These are phyloP conservation scores for Crypturellus tataupa DNA, from an alignment of 2,797 vertebrate genomes.

Conservation along the genomic window DNA sequence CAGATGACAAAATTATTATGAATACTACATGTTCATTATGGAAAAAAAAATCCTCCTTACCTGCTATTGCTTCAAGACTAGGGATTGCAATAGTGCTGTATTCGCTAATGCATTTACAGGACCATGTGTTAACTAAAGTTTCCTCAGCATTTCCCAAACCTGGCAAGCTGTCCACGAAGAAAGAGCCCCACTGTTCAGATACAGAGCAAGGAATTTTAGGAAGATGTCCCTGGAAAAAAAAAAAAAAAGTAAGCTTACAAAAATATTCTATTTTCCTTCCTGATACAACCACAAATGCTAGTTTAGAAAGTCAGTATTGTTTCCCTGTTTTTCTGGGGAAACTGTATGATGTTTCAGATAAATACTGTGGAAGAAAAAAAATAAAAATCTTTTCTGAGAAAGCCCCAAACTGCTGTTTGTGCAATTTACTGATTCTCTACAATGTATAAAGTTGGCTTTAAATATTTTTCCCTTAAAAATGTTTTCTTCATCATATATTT, in stretches of 20 bases:
- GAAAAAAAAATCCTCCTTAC: constrained; percentile 74
- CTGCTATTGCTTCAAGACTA: constrained; percentile 93
- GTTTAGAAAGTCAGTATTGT: neutral
- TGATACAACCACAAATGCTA: neutral
- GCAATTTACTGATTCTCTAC: neutral
- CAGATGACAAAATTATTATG: neutral
- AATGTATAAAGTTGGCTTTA: neutral
- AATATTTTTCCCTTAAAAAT: neutral
- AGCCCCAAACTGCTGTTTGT: neutral
- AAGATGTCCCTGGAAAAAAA: constrained; percentile 83
- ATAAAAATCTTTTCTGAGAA: neutral
- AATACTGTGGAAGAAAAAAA: neutral
- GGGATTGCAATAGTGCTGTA: constrained; percentile 95
- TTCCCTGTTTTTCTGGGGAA: neutral
- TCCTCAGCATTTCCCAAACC: constrained; percentile 83
- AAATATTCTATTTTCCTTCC: neutral
- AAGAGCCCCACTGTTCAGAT: constrained; percentile 95
- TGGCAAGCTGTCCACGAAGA: constrained; percentile 87
- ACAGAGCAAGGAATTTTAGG: constrained; percentile 84
- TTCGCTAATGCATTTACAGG: constrained; percentile 90
- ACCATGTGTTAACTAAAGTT: constrained; percentile 86
- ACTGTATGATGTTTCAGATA: neutral
- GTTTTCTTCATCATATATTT: neutral
- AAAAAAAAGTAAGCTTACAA: constrained; percentile 22
- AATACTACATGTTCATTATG: neutral